These are phyloP conservation scores for Polyergus mexicanus DNA, from an alignment of 1,140 invertebrate species.

Conservation along the genomic window DNA sequence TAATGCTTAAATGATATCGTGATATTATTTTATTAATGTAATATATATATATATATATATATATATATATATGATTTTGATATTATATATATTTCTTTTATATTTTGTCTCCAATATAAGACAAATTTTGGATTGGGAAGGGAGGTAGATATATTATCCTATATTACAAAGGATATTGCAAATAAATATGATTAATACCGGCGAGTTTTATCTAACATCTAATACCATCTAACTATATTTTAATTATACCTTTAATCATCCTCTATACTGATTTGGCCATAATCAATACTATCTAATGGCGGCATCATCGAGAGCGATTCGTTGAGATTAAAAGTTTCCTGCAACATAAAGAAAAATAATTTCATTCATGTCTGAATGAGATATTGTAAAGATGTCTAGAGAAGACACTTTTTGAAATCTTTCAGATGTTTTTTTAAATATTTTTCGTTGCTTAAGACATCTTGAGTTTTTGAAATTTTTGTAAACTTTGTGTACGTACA, in stretches of 20 bases:
- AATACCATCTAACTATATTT: conserved; percentile 41
- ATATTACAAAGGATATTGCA: conserved; percentile 52
- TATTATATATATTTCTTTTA: conserved; percentile 7
- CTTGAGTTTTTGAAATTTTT: not conserved
- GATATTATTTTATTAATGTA: not conserved
- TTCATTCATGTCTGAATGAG: not conserved
- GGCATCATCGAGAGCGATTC: conserved; percentile 81
- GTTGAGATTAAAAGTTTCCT: conserved; percentile 84
- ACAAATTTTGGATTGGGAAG: conserved; percentile 29
- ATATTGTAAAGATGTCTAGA: not conserved
- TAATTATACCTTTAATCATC: conserved; percentile 76
- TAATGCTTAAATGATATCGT: not conserved
- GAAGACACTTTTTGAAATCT: no score
- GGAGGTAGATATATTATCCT: conserved; percentile 40
- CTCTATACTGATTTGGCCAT: conserved; percentile 80
- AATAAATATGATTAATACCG: conserved; percentile 65
- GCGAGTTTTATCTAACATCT: conserved; percentile 42
- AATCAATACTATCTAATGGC: conserved; percentile 79
- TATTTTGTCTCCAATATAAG: not conserved
- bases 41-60: conserved; percentile 7
- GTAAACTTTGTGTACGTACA: conserved; percentile 72
- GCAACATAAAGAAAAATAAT: conserved; percentile 62
- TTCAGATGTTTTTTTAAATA: not conserved
- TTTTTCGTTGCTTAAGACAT: not conserved
- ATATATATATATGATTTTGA: conserved; percentile 10